A percentile compares a stretch with the other conserved stretches of the same genome.
Conservation (phyloP, 1,140 invertebrate species). For the Scaptodrosophila lebanonensis region DNA sequence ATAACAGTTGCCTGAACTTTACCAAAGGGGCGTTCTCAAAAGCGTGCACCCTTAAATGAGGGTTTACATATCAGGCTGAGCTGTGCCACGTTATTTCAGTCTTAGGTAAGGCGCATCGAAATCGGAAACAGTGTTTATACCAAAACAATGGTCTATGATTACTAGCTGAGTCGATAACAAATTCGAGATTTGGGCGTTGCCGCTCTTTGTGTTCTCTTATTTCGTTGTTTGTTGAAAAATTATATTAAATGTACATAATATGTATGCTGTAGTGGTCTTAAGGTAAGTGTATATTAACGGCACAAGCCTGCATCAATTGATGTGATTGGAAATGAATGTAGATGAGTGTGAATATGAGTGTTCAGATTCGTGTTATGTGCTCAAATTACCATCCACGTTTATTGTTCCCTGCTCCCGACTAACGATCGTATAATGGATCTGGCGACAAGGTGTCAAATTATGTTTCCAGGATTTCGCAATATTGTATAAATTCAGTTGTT, state of each 20-base stretch:
- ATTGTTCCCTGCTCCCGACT: slow-evolving; percentile 32
- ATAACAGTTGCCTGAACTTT: slow-evolving; percentile 62
- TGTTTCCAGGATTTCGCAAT: slow-evolving; percentile 59
- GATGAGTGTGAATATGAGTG: slow-evolving; percentile 12
- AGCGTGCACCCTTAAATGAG: slow-evolving; percentile 40
- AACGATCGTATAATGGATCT: slow-evolving; percentile 44
- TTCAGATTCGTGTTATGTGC: slow-evolving; percentile 33
- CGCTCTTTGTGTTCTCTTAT: slow-evolving; percentile 25
- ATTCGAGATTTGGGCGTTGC: slow-evolving; percentile 17
- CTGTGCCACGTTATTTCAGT: too few species aligned
- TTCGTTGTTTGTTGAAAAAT: slow-evolving; percentile 49
- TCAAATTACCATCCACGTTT: slow-evolving; percentile 39
- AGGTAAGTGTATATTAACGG: slow-evolving; percentile 54
- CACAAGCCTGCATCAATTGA: slow-evolving; percentile 47
- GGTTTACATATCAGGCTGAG: slow-evolving; percentile 51
- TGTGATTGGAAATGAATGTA: slow-evolving; percentile 44
- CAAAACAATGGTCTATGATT: slow-evolving; percentile 54
- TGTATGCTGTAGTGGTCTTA: slow-evolving; percentile 19
- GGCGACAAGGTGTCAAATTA: slow-evolving; percentile 51
- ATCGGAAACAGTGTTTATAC: slow-evolving; percentile 66
- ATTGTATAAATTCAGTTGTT: slow-evolving; percentile 50
- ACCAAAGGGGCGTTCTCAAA: slow-evolving; percentile 47
- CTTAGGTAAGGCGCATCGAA: slow-evolving; percentile 14
- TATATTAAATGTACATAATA: slow-evolving; percentile 42
- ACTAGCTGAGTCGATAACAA: slow-evolving; percentile 6